Percentiles rank a stretch among this genome's conserved stretches.
Conservation (phyloP, 2,113 vertebrate species). For the Microcebus jonahi region DNA sequence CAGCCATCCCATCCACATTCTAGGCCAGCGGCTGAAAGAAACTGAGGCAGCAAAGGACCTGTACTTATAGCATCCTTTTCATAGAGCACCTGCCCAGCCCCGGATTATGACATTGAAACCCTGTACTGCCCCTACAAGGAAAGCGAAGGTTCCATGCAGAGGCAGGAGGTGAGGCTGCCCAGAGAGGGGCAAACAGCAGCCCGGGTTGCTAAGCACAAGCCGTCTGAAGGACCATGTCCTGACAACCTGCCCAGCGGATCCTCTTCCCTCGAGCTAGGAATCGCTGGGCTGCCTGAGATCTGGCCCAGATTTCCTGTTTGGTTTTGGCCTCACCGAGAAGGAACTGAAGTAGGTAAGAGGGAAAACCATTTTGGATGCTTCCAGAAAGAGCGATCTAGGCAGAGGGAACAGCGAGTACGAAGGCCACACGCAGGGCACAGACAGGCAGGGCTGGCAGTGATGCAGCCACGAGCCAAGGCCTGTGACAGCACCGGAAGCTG, state of each 20-base stretch:
- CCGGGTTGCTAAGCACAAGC: accelerated
- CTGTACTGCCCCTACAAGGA: background rate
- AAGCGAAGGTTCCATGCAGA: background rate
- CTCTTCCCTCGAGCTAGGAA: accelerated
- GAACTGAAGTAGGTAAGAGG: background rate
- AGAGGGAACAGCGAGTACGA: background rate
- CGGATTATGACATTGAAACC: accelerated
- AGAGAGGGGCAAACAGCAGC: accelerated
- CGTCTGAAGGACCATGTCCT: accelerated
- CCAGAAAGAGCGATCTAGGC: background rate
- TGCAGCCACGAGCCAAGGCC: accelerated
- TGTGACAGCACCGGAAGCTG: accelerated
- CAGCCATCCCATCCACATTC: background rate
- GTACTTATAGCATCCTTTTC: background rate
- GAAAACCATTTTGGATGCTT: too few relatives aligned
- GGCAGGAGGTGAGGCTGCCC: background rate
- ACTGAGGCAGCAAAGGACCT: background rate
- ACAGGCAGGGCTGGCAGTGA: background rate
- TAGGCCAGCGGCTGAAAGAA: background rate
- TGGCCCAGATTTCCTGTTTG: background rate
- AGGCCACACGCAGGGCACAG: background rate
- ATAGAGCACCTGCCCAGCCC: background rate
- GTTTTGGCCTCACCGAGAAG: background rate
- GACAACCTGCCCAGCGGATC: accelerated
- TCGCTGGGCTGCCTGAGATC: background rate